Conservation (phyloP, 2,888 invertebrate species). For the Panzeria rudis region DNA sequence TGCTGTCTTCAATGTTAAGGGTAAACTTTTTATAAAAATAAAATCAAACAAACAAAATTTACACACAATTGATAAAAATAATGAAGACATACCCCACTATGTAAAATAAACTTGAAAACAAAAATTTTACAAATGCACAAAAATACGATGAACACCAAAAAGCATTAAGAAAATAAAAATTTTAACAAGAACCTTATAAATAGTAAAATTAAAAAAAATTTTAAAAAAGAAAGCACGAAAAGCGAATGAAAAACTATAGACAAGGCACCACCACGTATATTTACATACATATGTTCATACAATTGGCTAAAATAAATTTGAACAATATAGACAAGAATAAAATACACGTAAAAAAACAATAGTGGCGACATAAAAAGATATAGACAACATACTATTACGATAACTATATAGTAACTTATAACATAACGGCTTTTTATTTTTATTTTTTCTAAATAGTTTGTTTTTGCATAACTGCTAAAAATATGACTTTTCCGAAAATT, state of each 20-base stretch:
- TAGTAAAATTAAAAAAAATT: conserved; percentile 41
- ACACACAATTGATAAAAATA: conserved; percentile 44
- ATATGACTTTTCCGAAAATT: no score
- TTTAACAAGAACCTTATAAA: conserved; percentile 34
- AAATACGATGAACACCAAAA: not conserved
- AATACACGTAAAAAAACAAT: not conserved
- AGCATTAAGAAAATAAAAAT: conserved; percentile 26
- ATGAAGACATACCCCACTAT: conserved; percentile 30
- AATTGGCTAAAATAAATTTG: conserved; percentile 24
- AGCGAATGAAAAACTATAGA: conserved; percentile 24
- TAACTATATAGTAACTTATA: no score
- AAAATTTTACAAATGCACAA: conserved; percentile 29
- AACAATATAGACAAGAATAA: conserved; percentile 12
- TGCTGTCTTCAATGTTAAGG: conserved; percentile 65
- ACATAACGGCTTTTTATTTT: no score
- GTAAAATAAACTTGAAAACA: conserved; percentile 57
- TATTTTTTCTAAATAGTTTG: no score
- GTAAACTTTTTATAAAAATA: conserved; percentile 40
- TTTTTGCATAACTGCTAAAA: no score
- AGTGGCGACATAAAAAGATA: no score
- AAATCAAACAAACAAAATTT: conserved; percentile 17
- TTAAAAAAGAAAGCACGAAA: conserved; percentile 21
- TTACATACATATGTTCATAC: not conserved
- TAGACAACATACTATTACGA: no score
- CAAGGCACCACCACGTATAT: conserved; percentile 14